Conservation (phyloP, 2,797 vertebrate genomes). For the Lepilemur septentrionalis region DNA sequence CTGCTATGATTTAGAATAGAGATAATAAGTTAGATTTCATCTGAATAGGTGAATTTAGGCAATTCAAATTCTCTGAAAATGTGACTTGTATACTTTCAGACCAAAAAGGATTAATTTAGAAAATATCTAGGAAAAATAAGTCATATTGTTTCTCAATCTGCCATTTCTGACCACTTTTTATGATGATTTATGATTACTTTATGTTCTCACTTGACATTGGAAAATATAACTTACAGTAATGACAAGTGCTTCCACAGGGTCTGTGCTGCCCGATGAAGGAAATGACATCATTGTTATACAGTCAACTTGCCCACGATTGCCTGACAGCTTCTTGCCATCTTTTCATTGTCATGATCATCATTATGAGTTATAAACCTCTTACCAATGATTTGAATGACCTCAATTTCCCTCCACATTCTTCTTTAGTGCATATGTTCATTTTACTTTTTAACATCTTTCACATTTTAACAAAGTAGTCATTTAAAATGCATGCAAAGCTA, state of each 20-base stretch:
- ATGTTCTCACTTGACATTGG: neutral
- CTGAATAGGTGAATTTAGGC: neutral
- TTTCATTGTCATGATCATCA: slow-evolving; percentile 69
- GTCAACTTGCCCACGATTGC: neutral
- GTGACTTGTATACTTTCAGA: fast-evolving
- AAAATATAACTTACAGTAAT: slow-evolving; percentile 27
- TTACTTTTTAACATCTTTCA: slow-evolving; percentile 81
- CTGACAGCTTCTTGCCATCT: slow-evolving; percentile 54
- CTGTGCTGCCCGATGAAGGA: neutral
- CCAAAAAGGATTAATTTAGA: neutral
- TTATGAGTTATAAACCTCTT: slow-evolving; percentile 73
- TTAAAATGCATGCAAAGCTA: slow-evolving; percentile 76
- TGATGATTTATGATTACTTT: slow-evolving; percentile 5
- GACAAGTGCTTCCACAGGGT: slow-evolving; percentile 30
- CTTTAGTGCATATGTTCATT: slow-evolving; percentile 76
- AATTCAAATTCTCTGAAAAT: neutral
- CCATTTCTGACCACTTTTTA: neutral
- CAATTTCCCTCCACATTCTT: slow-evolving; percentile 65
- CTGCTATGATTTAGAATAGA: neutral
- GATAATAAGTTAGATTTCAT: neutral
- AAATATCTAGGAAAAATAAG: neutral
- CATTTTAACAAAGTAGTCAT: slow-evolving; percentile 78
- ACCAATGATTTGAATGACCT: slow-evolving; percentile 75
- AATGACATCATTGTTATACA: slow-evolving; percentile 17
- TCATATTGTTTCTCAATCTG: neutral